Percentiles rank a stretch among this genome's conserved stretches.
Evolutionary conservation across 2,888 invertebrate species (phyloP).

Genomic region (Zaprionus obscuricornis): DNA sequence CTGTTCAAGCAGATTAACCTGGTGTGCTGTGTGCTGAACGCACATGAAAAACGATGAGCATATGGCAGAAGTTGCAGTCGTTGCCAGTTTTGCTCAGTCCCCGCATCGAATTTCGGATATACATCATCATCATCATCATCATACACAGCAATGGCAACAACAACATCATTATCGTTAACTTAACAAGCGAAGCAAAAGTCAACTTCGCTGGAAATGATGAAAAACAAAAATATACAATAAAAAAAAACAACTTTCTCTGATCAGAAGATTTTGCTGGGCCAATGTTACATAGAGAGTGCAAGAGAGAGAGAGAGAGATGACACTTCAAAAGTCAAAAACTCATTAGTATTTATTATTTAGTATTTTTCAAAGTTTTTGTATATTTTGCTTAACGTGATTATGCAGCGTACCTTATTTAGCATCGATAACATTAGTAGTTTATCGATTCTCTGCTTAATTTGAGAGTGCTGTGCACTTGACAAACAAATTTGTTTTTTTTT

Average conservation of each 20-base stretch:
- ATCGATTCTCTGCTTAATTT: no score
- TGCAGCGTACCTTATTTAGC: no score
- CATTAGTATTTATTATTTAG: no score
- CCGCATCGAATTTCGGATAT: conserved; percentile 72
- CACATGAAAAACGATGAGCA: conserved; percentile 25
- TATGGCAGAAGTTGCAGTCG: conserved; percentile 37
- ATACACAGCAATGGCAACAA: not conserved
- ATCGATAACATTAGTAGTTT: no score
- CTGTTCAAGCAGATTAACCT: conserved; percentile 54
- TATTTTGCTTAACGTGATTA: conserved; percentile 3
- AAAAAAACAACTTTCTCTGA: conserved; percentile 62
- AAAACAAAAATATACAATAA: no score
- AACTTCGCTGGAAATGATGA: no score
- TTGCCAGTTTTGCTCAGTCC: conserved; percentile 39
- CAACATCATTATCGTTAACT: no score
- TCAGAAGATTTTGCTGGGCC: conserved; percentile 15
- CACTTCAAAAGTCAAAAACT: conserved; percentile 13
- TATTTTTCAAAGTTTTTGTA: no score
- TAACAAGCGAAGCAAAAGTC: no score
- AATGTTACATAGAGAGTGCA: not conserved
- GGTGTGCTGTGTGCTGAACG: conserved; percentile 5
- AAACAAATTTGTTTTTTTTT: no score
- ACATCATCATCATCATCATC: conserved; percentile 24
- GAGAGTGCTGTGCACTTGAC: no score
- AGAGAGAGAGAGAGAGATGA: conserved; percentile 12